Conservation (phyloP, 37 sponge, comb jelly and placozoan genomes). For the Beroe ovata region DNA sequence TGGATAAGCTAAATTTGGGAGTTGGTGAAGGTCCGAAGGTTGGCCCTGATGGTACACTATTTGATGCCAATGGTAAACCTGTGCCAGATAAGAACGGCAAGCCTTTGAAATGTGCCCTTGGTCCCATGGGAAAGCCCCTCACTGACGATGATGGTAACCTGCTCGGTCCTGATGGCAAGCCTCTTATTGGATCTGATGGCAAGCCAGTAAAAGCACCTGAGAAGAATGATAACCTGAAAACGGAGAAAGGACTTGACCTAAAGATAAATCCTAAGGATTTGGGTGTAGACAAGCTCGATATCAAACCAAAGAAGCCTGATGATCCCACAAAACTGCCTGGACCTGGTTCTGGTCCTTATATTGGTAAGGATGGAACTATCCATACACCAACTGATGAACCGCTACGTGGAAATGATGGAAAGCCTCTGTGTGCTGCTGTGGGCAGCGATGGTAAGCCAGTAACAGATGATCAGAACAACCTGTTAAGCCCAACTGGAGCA, state of each 20-base stretch:
- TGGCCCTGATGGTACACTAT: conserved; percentile 53
- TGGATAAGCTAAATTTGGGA: conserved; percentile 16
- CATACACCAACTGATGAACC: conserved; percentile 32
- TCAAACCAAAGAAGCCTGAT: conserved; percentile 23
- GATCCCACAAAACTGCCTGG: conserved; percentile 19
- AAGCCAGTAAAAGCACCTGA: conserved; percentile 45
- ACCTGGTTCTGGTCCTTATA: conserved; percentile 35
- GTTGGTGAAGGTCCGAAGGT: conserved; percentile 40
- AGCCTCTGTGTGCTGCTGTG: conserved; percentile 9
- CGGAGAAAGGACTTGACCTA: conserved; percentile 48
- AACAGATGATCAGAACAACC: conserved; percentile 43
- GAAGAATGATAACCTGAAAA: background rate
- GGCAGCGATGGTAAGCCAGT: conserved; percentile 60
- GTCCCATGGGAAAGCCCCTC: conserved; percentile 35
- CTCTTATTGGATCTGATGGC: conserved; percentile 47
- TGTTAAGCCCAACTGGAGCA: conserved; percentile 19
- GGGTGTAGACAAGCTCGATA: conserved; percentile 58
- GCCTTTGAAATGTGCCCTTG: conserved; percentile 63
- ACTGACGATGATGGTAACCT: conserved; percentile 57
- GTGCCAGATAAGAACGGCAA: conserved; percentile 18
- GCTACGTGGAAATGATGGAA: conserved; percentile 53
- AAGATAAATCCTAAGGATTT: conserved; percentile 61
- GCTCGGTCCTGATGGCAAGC: conserved; percentile 59
- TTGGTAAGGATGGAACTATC: conserved; percentile 36
- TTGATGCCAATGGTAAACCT: conserved; percentile 19